Evolutionary conservation across 2,888 invertebrate species (phyloP), one percentile per base, ranked within the genome.

Genomic region (Pilophorus perplexus): DNA sequence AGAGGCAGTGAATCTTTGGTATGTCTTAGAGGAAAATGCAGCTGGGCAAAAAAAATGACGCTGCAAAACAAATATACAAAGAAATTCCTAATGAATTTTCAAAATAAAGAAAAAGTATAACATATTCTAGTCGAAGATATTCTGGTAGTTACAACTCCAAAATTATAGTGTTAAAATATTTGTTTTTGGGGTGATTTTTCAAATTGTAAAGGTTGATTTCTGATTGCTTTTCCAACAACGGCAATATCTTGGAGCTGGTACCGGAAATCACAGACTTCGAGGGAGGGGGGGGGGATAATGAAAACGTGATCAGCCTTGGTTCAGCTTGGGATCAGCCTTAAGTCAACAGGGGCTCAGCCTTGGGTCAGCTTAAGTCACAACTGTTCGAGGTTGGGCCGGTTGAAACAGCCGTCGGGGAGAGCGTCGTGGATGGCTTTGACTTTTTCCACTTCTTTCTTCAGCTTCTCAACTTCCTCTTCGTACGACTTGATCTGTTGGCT

Each of bases 351-450:
- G 12, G 46, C 14, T 62, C 62, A 62, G 62, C 62, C 62, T 62
- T 62, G 62, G 62, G 33, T 46, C 46, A 62, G 44, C 38, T 40
- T 64, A 40, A 54, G 64, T 64, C 54, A 54, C 52, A 60, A 66
- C 28, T 66, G 44, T 76, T 93, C 93, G 38, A 93, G 80, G 69
- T 85, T 84, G 60, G 87, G 82, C 72, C 86, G 82, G 75, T 89
- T 90, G 79, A 85, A 90, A 77, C 95, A 95, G 1, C 83, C 83
- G 0, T 82, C 81, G 0, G 95, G 96, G 68, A 96, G 80, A 66
- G 90, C 84, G 62, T 85, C 84, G 1, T 87, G 81, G 72, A 96
- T 94, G 59, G 86, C 84, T 73, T 87, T 86, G 57, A 95, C 85
- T 75, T 93, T 93, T 5, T 84, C 82, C 2, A 95, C 93, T 77